Evolutionary conservation across 2,113 vertebrate genomes (phyloP), one percentile per base, ranked within the genome.

Genomic region (Microtus ochrogaster): DNA sequence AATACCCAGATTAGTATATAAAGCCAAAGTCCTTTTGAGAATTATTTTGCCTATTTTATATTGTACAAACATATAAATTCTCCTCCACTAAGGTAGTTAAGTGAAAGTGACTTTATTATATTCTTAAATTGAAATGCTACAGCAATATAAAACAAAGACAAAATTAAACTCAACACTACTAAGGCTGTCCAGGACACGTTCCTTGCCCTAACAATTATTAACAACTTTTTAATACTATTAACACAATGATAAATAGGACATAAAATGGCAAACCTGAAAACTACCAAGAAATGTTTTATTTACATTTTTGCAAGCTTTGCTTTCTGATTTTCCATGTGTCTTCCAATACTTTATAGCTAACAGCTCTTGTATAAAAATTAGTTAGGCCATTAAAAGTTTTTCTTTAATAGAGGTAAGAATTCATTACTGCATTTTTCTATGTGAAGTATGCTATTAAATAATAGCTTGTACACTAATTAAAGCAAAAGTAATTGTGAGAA

Each of bases 391-490:
- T 98, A 98, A 98, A 98, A 58, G 95, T 97, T 98, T 98, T 94
- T 97, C 95, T 97, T 95, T 97, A 94, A 14, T 26, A 97, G 95
- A 98, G 96, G 93, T 93, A 98, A 98, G 97, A 98, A 96, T 97
- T 94, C 86, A 97, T 96, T 97, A 98, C 98, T 98, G 97, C 89
- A 98, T 98, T 98, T 97, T 98, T 98, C 97, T 98, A 2, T 90
- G 96, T 98, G 98, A 98, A 97, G 96, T 97, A 97, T 95, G 94
- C 96, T 98, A 97, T 98, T 98, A 98, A 98, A 98, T 98, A 98
- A 98, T 98, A 98, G 97, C 98, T 98, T 98, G 98, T 98, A 98
- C 94, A 98, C 98, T 98, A 98, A 98, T 98, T 98, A 98, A 98
- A 98, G 98, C 91, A 98, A 98, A 98, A 98, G 96, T 98, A 98